Conservation (phyloP, 2,888 invertebrate species). For the Alitta virens region DNA sequence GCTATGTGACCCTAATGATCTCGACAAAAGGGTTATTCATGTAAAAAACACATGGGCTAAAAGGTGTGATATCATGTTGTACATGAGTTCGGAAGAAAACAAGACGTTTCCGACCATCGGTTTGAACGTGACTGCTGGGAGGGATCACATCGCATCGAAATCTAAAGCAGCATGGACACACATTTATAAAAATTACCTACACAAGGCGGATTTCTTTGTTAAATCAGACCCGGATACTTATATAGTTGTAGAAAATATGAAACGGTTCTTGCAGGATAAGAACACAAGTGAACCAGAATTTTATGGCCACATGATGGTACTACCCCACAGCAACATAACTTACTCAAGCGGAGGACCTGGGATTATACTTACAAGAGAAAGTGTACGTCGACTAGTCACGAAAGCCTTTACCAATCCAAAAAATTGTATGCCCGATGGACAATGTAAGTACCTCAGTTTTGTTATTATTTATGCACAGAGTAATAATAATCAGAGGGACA, state of each 20-base stretch:
- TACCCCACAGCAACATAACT: not conserved
- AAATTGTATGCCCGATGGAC: slow-evolving; percentile 19
- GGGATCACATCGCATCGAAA: slow-evolving; percentile 26
- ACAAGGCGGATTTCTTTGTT: slow-evolving; percentile 26
- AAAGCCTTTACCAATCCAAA: slow-evolving; percentile 1
- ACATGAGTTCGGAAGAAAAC: slow-evolving; percentile 25
- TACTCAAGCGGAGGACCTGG: slow-evolving; percentile 14
- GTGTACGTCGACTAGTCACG: slow-evolving; percentile 10
- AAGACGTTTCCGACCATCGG: slow-evolving; percentile 24
- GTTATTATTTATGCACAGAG: too few relatives aligned
- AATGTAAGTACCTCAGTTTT: too few relatives aligned
- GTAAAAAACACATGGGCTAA: slow-evolving; percentile 26
- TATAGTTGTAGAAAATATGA: slow-evolving; percentile 23
- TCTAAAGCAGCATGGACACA: slow-evolving; percentile 28
- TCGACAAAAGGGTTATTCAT: slow-evolving; percentile 8
- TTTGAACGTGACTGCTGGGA: slow-evolving; percentile 21
- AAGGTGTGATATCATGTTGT: slow-evolving; percentile 26
- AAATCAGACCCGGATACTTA: slow-evolving; percentile 30
- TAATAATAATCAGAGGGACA: too few relatives aligned
- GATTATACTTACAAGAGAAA: slow-evolving; percentile 14
- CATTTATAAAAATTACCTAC: slow-evolving; percentile 14
- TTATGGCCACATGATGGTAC: not conserved
- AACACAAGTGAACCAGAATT: not conserved
- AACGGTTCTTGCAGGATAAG: not conserved
- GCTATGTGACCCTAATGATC: slow-evolving; percentile 22